Evolutionary conservation across 92 coral and sea anemone genomes (phyloP).

Genomic region (Siderastrea siderea): DNA sequence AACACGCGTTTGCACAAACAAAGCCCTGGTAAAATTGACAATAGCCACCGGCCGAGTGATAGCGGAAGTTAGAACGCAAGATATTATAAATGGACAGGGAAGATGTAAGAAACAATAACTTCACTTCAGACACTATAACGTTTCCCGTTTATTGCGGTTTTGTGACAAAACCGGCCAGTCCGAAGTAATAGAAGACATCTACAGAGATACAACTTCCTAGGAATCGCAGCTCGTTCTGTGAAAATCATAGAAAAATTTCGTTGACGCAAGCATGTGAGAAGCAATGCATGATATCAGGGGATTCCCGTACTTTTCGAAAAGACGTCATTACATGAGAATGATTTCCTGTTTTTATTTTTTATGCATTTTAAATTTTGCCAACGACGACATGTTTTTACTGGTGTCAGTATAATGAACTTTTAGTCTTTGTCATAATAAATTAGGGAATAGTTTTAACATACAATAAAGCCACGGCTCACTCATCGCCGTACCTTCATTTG

Average conservation of each 20-base stretch:
- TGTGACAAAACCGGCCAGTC: neutral
- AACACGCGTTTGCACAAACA: neutral
- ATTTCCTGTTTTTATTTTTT: neutral
- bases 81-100: neutral
- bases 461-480: neutral
- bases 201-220: neutral
- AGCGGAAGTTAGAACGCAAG: constrained; percentile 15
- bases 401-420: neutral
- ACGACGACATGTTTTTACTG: constrained; percentile 14
- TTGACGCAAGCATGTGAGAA: neutral
- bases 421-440: neutral
- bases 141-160: constrained; percentile 9
- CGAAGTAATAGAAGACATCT: neutral
- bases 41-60: neutral
- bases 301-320: constrained; percentile 29
- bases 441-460: neutral
- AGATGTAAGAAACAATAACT: neutral
- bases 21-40: neutral
- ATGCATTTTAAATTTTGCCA: constrained; percentile 1
- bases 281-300: neutral
- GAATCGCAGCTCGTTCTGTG: neutral
- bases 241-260: neutral
- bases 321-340: neutral
- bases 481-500: neutral
- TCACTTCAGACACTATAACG: neutral